Evolutionary conservation across 2,888 invertebrate species (phyloP), one percentile per base, ranked within the genome.

Genomic region (Leptinotarsa rubiginosa): DNA sequence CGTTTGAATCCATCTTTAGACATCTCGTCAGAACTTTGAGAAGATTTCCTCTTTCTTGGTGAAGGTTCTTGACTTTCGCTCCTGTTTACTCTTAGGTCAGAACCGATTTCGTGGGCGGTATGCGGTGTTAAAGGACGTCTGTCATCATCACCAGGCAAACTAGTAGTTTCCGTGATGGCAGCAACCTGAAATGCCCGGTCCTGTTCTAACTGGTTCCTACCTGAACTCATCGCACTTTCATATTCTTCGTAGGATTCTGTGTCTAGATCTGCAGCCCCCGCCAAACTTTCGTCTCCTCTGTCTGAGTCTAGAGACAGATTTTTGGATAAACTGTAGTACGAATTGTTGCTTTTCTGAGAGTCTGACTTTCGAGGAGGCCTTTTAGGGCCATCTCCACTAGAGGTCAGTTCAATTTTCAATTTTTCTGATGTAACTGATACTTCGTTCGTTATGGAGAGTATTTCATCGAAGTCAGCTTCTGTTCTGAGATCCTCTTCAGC

Each of bases 401-500:
- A 87, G 65, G 84, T 87, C 80, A 75, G 85, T 83, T 86, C 88
- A 83, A 81, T 89, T 85, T 89, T 91, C 81, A 87, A 88, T 86
- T 90, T 91, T 82, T 92, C 91, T 12, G 88, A 89, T 10, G 87
- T 86, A 70, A 91, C 91, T 4, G 87, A 85, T 1, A 91, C 91
- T 83, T 95, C 94, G 83, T 96, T 95, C 56, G 92, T 92, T 72
- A 95, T 93, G 0, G 96, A 96, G 75, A 95, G 92, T 56, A 88
- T 85, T 82, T 96, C 96, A 85, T 96, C 96, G 77, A 96, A 89
- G 79, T 95, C 96, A 0, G 95, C 95, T 88, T 96, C 96, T 0
- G 96, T 96, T 70, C 95, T 90, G 75, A 95, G 88, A 85, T 96
- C 96, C 83, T 96, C 95, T 83, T 96, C 95, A 3, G 92, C 92